These are phyloP conservation scores for Drosophila dives DNA, from an alignment of 2,888 invertebrate species.

Conservation along the genomic window DNA sequence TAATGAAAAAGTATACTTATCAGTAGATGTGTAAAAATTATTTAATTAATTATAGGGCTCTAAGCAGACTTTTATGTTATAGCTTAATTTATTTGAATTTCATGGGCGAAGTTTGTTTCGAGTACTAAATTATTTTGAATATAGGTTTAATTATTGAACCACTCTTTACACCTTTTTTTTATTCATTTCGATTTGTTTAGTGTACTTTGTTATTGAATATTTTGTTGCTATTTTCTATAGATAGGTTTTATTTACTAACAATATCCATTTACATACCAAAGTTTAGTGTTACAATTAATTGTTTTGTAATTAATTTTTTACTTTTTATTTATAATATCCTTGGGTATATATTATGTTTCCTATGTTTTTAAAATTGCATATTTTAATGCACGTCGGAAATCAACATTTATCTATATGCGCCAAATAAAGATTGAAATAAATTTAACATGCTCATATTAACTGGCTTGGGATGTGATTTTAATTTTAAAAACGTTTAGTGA, in stretches of 20 bases:
- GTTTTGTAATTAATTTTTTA: not conserved
- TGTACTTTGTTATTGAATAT: not conserved
- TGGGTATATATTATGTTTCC: not conserved
- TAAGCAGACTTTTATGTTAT: not conserved
- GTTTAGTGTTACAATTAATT: not conserved
- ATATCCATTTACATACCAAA: not conserved
- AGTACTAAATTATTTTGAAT: accelerated
- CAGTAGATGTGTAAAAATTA: not conserved
- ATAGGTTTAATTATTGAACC: not conserved
- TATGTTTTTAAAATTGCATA: not conserved
- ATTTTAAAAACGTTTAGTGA: not conserved
- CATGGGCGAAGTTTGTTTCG: no score
- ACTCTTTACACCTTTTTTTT: not conserved
- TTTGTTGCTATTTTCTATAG: not conserved
- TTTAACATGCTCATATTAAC: no score
- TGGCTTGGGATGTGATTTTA: not conserved
- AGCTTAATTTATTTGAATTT: not conserved
- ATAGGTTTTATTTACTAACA: not conserved
- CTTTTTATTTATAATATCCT: not conserved
- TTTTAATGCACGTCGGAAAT: not conserved
- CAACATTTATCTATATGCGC: not conserved
- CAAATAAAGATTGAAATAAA: not conserved
- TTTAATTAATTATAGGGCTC: not conserved
- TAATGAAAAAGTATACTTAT: no score
- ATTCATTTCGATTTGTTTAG: not conserved